phyloP scores from a whole-genome alignment of 2,113 vertebrate genomes.

The Anarrhichthys ocellatus region DNA sequence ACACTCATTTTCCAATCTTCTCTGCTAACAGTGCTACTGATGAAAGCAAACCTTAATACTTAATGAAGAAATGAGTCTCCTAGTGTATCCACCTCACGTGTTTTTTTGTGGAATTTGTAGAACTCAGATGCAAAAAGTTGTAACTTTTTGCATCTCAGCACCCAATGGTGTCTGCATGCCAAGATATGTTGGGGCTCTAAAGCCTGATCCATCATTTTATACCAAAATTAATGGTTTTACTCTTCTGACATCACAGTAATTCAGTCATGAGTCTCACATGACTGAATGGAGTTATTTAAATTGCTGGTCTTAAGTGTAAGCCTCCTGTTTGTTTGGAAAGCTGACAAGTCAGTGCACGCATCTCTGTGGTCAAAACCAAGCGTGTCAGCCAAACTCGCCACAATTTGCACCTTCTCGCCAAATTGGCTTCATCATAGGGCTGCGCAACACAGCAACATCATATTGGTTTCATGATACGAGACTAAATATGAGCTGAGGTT shows the following conservation, averaged over 20 bases:
- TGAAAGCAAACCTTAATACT: not conserved
- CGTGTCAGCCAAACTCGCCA: slow-evolving; percentile 3
- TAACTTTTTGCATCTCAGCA: not conserved
- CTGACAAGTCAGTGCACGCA: slow-evolving; percentile 34
- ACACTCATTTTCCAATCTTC: not conserved
- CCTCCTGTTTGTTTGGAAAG: slow-evolving; percentile 27
- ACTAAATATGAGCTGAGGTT: no score
- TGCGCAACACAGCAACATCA: no score
- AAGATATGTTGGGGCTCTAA: not conserved
- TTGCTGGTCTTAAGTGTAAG: slow-evolving; percentile 48
- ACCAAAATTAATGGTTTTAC: slow-evolving; percentile 37
- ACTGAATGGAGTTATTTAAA: slow-evolving; percentile 34
- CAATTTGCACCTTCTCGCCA: slow-evolving; percentile 2
- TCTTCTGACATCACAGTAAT: slow-evolving; percentile 31
- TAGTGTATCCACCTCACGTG: not conserved
- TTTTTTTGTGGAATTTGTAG: not conserved
- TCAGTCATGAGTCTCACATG: slow-evolving; percentile 13
- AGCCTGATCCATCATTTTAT: slow-evolving; percentile 9
- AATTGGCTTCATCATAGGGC: not conserved
- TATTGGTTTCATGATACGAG: no score
- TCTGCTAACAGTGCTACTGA: slow-evolving; percentile 2
- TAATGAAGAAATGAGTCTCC: not conserved
- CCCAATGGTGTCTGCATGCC: not conserved
- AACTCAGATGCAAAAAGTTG: not conserved
- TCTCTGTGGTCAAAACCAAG: slow-evolving; percentile 20